phyloP scores from a whole-genome alignment of 2,113 vertebrate species.

The Acrocephalus kingi region DNA sequence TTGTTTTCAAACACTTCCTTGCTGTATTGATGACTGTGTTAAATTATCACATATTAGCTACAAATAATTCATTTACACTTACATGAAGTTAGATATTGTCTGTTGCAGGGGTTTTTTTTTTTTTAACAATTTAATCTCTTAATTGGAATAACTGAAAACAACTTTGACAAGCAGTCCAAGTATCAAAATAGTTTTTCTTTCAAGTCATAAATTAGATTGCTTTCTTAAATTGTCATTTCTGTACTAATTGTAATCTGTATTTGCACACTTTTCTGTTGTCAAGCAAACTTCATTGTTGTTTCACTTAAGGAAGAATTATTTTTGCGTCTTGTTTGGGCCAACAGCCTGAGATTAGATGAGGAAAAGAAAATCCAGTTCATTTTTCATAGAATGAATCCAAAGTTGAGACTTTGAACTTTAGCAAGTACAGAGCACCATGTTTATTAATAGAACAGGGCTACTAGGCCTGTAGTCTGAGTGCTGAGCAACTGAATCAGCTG shows the following conservation, averaged over 20 bases:
- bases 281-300: neutral
- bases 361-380: neutral
- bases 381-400: neutral
- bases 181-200: slow-evolving; percentile 4
- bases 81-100: neutral
- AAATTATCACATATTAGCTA: neutral
- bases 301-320: neutral
- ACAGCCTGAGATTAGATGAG: neutral
- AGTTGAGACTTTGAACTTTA: neutral
- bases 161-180: neutral
- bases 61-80: neutral
- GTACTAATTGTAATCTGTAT: neutral
- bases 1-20: neutral
- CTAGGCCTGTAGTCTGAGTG: neutral
- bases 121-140: neutral
- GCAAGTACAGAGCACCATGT: neutral
- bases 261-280: neutral
- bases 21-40: neutral
- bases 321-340: neutral
- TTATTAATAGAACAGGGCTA: neutral
- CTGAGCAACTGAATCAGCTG: neutral
- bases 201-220: neutral
- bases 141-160: neutral
- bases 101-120: neutral
- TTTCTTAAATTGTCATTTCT: neutral